Evolutionary conservation across 2,113 vertebrate genomes (phyloP), one percentile per base, ranked within the genome.

Genomic region (Brachyhypopomus gauderio): DNA sequence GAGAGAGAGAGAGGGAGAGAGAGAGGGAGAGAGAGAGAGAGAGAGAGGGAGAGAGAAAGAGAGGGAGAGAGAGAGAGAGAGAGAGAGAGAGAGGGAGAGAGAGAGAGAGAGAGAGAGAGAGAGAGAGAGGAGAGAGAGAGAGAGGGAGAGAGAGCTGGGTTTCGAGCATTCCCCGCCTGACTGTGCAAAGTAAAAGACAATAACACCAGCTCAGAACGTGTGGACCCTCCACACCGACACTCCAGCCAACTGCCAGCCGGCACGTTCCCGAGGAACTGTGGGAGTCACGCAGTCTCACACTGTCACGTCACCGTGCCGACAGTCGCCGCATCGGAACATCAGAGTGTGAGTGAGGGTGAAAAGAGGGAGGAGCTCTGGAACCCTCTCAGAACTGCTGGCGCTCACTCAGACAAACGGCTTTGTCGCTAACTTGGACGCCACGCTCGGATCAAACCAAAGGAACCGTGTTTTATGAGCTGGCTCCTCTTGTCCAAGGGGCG

Each of bases 371-470:
- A 52, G 45, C 9, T 52, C 11, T 11, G 12, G 45, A 11, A 14
- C 45, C 12, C 9, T 1, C 45, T 3, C 45, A 12, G 45, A 52
- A 1, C 45, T 52, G 45, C 45, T 14, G 45, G 45, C 45, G 45
- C 45, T 14, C 45, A 3, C 45, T 52, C 45, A 11, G 12, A 14
- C 12, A 52, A 64, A 67, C 63, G 20, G 71, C 72, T 16, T 25
- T 14, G 45, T 3, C 45, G 45, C 45, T 52, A 52, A 52, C 45
- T 14, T 11, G 41, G 41, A 45, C 30, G 11, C 59, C 7, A 30
- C 30, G 5, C 38, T 83, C 75, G 60, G 30, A 14, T 30, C 27
- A 52, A 69, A 84, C 52, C 63, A 80, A 80, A 56, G 71, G 25
- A 52, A 19, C 25, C 56, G 16, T 8, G 34, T 60, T 19, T 60